Evolutionary conservation across 2,113 vertebrate species (phyloP).

Genomic region (Microcebus ravelobensis): DNA sequence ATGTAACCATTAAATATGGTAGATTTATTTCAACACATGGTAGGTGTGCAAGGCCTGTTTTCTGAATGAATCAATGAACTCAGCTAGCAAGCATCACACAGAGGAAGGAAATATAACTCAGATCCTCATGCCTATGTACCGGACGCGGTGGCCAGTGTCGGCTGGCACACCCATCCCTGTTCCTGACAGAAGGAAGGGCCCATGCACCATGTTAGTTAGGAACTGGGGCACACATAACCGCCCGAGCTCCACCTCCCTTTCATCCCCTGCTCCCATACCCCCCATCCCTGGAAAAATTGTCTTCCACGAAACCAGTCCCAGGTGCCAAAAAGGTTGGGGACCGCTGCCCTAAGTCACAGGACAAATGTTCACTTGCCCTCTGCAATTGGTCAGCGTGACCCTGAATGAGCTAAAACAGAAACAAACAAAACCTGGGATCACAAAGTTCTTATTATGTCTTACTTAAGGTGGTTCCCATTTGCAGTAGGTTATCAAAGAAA

Average conservation of each 20-base stretch:
- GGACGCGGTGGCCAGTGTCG: neutral
- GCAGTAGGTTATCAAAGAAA: neutral
- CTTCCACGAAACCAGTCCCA: no score
- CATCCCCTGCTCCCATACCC: no score
- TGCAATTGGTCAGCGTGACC: constrained; percentile 13
- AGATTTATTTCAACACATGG: neutral
- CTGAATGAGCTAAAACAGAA: neutral
- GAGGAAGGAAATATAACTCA: neutral
- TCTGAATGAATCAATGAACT: neutral
- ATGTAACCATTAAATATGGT: neutral
- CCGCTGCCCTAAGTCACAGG: neutral
- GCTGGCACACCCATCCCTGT: neutral
- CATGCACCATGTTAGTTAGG: no score
- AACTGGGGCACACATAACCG: no score
- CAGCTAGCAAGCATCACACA: neutral
- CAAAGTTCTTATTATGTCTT: neutral
- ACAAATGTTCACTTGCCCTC: neutral
- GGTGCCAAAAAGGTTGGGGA: no score
- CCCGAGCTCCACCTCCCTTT: no score
- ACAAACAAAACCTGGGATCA: constrained; percentile 2
- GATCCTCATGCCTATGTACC: neutral
- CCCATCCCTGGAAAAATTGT: no score
- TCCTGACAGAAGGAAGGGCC: neutral
- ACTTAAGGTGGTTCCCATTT: neutral
- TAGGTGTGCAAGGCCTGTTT: neutral